phyloP scores from a whole-genome alignment of 2,888 invertebrate genomes.

The Rhamphomyia laevipes region DNA sequence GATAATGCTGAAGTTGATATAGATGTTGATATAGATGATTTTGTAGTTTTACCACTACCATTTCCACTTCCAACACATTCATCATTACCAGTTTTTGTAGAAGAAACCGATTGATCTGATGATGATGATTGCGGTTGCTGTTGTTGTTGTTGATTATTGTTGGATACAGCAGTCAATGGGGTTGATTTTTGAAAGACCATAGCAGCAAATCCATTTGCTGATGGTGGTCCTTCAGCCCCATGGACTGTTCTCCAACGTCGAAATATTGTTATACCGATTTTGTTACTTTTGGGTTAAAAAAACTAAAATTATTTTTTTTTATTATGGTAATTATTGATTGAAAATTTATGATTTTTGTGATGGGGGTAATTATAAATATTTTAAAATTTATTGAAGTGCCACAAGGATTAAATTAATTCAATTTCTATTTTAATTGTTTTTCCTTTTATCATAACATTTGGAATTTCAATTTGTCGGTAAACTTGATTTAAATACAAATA shows the following conservation, averaged over 20 bases:
- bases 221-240: conserved; percentile 19
- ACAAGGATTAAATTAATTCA: too few relatives aligned
- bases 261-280: conserved; percentile 12
- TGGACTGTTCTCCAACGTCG: conserved; percentile 20
- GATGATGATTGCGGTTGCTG: neutral
- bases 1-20: conserved; percentile 1
- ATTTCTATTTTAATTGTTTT: too few relatives aligned
- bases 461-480: too few relatives aligned
- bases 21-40: conserved; percentile 1
- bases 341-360: too few relatives aligned
- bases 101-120: neutral
- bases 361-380: too few relatives aligned
- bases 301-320: too few relatives aligned
- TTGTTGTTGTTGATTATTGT: neutral
- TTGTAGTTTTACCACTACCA: neutral
- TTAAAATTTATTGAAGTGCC: too few relatives aligned
- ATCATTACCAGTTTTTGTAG: neutral
- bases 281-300: too few relatives aligned
- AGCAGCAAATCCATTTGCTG: conserved; percentile 19
- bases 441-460: too few relatives aligned
- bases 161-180: neutral
- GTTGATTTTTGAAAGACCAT: conserved; percentile 17
- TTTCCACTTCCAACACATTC: too few relatives aligned
- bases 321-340: too few relatives aligned
- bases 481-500: too few relatives aligned